Evolutionary conservation across 1,140 invertebrate genomes (phyloP), one percentile per base, ranked within the genome.

Genomic region (Macrocentrus cingulum): DNA sequence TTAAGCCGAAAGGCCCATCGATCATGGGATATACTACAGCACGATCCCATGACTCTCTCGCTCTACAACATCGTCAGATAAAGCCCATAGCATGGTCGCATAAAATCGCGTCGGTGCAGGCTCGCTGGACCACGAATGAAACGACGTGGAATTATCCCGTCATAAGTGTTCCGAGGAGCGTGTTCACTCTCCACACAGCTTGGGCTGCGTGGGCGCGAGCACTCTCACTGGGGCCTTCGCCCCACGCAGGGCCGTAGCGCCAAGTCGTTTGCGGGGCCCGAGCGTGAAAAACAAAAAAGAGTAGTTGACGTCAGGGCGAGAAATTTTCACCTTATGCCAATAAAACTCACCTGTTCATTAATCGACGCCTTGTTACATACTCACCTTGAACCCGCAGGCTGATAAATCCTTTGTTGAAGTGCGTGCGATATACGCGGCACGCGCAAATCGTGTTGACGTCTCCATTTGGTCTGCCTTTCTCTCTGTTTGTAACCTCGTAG

Each of bases 1-100:
- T 70, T 70, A 67, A 70, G 67, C 67, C 61, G 64, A 67, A 58
- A 70, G 66, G 49, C 59, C 64, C 67, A 70, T 70, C 67, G 68
- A 70, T 70, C 68, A 70, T 68, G 66, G 64, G 67, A 67, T 69
- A 60, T 61, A n/a, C n/a, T 13, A 62, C 58, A 52, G 42, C 62
- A 53, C 61, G 67, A 69, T 69, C 62, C 62, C 66, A 59, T 69
- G 66, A 64, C 61, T 37, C 37, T 9, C 29, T 15, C 20, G 13
- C 32, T 9, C 18, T 25, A 18, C 54, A 1, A 39, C 36, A 15
- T 39, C 36, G 36, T 39, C 36, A 39, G 8, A 11, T 39, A 15
- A 39, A 39, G 11, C 36, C 36, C 7, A 39, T 39, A 13, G 36
- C 7, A n/a, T n/a, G 18, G 25, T 32, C 46, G 46, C 34, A 51